phyloP scores from a whole-genome alignment of 2,888 invertebrate species.

The Poecilus cupreus region DNA sequence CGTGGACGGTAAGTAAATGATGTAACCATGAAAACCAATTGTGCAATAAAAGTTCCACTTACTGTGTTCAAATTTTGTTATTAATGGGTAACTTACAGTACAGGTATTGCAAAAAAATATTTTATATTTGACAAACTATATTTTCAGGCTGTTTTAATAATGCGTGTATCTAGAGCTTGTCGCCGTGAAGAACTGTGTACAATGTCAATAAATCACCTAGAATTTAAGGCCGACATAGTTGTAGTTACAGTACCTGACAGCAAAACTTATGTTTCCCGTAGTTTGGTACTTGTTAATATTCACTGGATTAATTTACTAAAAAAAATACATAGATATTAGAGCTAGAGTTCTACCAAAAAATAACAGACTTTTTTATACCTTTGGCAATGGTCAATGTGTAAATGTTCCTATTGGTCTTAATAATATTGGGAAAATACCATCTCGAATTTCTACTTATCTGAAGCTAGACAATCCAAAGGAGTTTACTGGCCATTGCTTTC shows the following conservation, averaged over 20 bases:
- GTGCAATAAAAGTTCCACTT: too few relatives aligned
- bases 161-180: too few relatives aligned
- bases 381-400: conserved; percentile 1
- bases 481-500: conserved; percentile 11
- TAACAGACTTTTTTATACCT: conserved; percentile 3
- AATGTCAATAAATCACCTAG: neutral
- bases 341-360: conserved; percentile 7
- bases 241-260: neutral
- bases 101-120: too few relatives aligned
- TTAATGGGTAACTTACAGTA: too few relatives aligned
- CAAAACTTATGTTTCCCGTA: neutral
- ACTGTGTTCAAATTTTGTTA: too few relatives aligned
- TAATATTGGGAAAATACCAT: conserved; percentile 2
- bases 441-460: neutral
- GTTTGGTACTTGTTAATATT: neutral
- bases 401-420: conserved; percentile 7
- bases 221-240: neutral
- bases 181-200: neutral
- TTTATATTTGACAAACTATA: too few relatives aligned
- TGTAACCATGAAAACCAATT: too few relatives aligned
- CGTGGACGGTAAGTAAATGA: too few relatives aligned
- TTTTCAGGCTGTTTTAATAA: conserved; percentile 4
- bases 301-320: conserved; percentile 1
- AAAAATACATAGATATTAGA: conserved; percentile 9
- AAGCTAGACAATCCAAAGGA: neutral